Conservation (phyloP, 2,888 invertebrate genomes). For the Apotomis capreana region DNA sequence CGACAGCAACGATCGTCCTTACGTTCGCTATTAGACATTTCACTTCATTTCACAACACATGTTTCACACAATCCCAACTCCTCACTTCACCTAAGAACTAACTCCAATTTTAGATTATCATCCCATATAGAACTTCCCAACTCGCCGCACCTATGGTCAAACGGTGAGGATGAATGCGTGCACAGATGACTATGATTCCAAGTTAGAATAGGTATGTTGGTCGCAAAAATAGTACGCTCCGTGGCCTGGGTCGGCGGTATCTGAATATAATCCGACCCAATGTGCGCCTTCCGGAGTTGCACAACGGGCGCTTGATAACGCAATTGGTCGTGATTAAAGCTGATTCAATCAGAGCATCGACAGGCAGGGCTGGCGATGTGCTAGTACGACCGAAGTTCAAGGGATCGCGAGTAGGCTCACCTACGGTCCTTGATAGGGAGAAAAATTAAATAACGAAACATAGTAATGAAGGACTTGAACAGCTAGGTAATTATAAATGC, state of each 20-base stretch:
- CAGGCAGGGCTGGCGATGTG: constrained; percentile 48
- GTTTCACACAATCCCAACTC: background rate
- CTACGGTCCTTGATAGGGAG: no score
- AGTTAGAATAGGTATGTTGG: background rate
- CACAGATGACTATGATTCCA: no score
- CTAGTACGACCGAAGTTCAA: background rate
- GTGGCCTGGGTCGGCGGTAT: constrained; percentile 56
- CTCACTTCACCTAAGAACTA: no score
- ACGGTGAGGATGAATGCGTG: no score
- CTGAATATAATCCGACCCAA: constrained; percentile 70
- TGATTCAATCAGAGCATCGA: constrained; percentile 72
- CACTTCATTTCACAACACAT: constrained; percentile 18
- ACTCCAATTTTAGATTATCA: no score
- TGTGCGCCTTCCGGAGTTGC: constrained; percentile 76
- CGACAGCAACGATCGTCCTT: constrained; percentile 57
- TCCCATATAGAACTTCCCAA: no score
- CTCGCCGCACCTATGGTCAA: no score
- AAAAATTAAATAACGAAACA: no score
- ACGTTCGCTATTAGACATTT: constrained; percentile 28
- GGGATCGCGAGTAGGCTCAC: no score
- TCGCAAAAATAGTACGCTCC: constrained; percentile 33
- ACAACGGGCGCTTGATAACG: constrained; percentile 68
- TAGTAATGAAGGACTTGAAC: no score
- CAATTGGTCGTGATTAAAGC: constrained; percentile 70
- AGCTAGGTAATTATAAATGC: no score